phyloP scores from a whole-genome alignment of 2,888 invertebrate species.

The Tenodera sinensis region DNA sequence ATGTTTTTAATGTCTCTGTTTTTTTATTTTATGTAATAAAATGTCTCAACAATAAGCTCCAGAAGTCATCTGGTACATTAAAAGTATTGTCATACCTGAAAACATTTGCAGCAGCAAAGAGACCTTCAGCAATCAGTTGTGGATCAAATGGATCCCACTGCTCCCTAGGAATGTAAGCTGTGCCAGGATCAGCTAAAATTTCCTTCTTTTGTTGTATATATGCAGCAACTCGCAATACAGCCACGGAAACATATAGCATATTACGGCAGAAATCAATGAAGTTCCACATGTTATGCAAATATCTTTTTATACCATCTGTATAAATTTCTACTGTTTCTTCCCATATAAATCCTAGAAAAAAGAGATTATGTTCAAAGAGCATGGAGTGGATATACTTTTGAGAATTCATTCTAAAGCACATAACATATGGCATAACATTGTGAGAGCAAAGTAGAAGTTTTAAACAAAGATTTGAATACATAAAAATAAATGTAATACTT shows the following conservation, averaged over 20 bases:
- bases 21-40: neutral
- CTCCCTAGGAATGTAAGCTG: slow-evolving; percentile 74
- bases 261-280: slow-evolving; percentile 93
- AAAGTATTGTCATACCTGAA: slow-evolving; percentile 58
- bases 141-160: slow-evolving; percentile 92
- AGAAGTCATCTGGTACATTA: too few relatives aligned
- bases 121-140: slow-evolving; percentile 85
- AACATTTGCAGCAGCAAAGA: slow-evolving; percentile 93
- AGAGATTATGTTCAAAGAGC: neutral
- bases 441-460: too few relatives aligned
- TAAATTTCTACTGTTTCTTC: slow-evolving; percentile 90
- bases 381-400: neutral
- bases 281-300: slow-evolving; percentile 93
- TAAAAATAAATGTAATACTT: too few relatives aligned
- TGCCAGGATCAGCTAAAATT: slow-evolving; percentile 62
- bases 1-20: too few relatives aligned
- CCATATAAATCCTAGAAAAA: slow-evolving; percentile 73
- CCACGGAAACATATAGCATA: slow-evolving; percentile 74
- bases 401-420: too few relatives aligned
- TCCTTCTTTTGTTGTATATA: slow-evolving; percentile 71
- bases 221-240: slow-evolving; percentile 64
- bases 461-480: too few relatives aligned
- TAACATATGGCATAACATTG: too few relatives aligned
- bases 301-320: slow-evolving; percentile 79
- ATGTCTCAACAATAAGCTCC: neutral